Conservation (phyloP, 2,797 vertebrate species). For the Perodicticus potto region DNA sequence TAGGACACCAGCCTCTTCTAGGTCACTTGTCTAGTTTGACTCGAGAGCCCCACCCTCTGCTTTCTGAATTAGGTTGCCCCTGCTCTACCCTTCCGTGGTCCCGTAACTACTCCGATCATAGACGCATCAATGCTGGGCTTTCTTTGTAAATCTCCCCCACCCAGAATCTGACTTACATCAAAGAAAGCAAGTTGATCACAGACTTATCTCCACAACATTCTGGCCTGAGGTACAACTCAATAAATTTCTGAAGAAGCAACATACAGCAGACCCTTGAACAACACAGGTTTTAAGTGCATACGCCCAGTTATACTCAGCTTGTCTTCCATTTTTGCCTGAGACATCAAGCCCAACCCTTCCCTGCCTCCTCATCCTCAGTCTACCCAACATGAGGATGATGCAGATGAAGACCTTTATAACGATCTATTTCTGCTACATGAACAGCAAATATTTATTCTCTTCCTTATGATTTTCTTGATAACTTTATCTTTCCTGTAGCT, state of each 20-base stretch:
- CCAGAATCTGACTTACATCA: neutral
- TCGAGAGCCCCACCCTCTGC: neutral
- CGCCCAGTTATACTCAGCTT: neutral
- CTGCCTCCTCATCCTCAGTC: neutral
- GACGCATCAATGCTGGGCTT: neutral
- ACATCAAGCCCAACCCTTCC: neutral
- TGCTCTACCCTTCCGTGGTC: too few relatives aligned
- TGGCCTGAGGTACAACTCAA: neutral
- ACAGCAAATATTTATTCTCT: neutral
- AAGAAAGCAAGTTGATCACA: neutral
- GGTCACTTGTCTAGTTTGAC: neutral
- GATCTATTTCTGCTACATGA: neutral
- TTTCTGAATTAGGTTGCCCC: neutral
- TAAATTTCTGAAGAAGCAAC: slow-evolving; percentile 13
- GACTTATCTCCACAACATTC: neutral
- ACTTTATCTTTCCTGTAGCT: neutral
- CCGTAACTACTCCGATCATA: neutral
- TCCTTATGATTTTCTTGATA: neutral
- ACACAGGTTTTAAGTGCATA: neutral
- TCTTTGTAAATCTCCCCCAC: neutral
- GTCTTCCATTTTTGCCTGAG: neutral
- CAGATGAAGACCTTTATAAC: neutral
- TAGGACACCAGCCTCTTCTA: neutral
- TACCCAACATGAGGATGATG: neutral
- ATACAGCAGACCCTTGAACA: neutral